phyloP scores from a whole-genome alignment of 2,888 invertebrate species.

The Stegophylla sp. region DNA sequence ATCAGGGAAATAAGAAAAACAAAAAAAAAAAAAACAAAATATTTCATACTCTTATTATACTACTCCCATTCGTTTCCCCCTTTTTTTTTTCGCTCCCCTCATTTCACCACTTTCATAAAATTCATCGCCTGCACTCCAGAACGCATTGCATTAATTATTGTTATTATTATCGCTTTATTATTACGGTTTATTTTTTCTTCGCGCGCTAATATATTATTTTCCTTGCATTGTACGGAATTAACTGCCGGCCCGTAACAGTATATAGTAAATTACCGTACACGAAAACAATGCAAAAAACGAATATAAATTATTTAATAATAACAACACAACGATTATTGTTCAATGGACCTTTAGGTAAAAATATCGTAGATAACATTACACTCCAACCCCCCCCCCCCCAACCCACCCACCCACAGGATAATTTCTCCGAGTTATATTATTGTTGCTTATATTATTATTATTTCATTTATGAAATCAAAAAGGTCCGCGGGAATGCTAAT shows the following conservation, averaged over 20 bases:
- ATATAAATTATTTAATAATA: constrained; percentile 17
- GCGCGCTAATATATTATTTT: background rate
- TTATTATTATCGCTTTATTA: background rate
- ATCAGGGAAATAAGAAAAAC: background rate
- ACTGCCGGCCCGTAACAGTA: background rate
- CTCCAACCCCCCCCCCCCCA: too few relatives aligned
- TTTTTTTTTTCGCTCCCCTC: too few relatives aligned
- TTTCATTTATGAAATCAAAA: too few relatives aligned
- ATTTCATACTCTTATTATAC: background rate
- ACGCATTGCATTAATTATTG: background rate
- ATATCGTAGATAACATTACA: background rate
- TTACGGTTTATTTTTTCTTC: background rate
- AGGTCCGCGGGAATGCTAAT: too few relatives aligned
- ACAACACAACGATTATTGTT: background rate
- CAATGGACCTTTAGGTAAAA: background rate
- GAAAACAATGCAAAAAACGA: background rate
- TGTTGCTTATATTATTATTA: too few relatives aligned
- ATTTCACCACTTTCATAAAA: too few relatives aligned
- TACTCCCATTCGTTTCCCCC: too few relatives aligned
- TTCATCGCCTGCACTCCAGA: background rate
- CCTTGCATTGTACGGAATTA: background rate
- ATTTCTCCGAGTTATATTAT: too few relatives aligned
- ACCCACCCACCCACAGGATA: too few relatives aligned
- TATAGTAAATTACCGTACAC: background rate
- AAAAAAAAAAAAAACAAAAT: constrained; percentile 3